These are phyloP conservation scores for Mormyrus proboscirostris DNA, from an alignment of 2,797 vertebrate genomes.

Conservation along the genomic window DNA sequence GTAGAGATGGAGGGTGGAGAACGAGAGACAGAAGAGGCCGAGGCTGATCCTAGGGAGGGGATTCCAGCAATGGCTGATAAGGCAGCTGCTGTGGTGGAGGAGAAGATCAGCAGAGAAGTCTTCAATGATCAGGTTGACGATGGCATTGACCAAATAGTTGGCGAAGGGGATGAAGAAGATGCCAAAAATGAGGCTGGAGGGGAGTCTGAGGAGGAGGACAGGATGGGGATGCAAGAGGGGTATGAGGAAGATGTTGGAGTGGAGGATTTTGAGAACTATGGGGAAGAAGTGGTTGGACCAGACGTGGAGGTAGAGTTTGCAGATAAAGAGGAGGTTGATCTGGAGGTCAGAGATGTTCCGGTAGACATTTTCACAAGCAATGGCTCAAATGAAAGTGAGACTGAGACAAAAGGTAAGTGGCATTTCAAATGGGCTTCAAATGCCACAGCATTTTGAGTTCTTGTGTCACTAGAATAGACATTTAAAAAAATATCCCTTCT, in stretches of 20 bases:
- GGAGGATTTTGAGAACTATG: background rate
- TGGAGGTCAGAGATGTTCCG: background rate
- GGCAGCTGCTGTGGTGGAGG: background rate
- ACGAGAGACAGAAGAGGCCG: background rate
- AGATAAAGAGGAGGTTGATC: background rate
- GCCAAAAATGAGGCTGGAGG: background rate
- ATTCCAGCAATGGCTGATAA: background rate
- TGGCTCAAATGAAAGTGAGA: constrained; percentile 4
- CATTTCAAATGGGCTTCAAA: background rate
- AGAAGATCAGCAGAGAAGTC: background rate
- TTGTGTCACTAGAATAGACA: background rate
- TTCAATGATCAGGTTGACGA: background rate
- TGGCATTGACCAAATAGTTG: background rate
- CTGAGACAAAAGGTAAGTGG: constrained; percentile 1
- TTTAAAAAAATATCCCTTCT: background rate
- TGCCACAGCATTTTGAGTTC: background rate
- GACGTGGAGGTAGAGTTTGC: background rate
- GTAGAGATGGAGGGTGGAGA: background rate
- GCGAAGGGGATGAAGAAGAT: background rate
- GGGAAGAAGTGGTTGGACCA: background rate
- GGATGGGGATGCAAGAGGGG: background rate
- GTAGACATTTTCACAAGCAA: background rate
- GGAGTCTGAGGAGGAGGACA: background rate
- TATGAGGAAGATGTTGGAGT: background rate
- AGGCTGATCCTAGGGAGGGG: background rate